Base-by-base conservation (phyloP, 2,888 invertebrate genomes). In the Euclidia mi region DNA sequence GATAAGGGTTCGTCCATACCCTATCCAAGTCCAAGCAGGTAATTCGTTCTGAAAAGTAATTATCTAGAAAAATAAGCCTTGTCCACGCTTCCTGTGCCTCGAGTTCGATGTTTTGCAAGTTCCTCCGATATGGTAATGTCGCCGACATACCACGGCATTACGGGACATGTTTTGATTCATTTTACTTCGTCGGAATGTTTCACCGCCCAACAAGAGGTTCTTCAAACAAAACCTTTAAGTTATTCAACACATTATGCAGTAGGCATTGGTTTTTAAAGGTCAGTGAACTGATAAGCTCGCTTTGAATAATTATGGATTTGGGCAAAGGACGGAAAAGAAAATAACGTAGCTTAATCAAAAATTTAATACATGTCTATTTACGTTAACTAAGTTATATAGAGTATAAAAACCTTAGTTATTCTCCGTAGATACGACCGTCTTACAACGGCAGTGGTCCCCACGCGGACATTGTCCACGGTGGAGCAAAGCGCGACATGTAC, bases 81-180 rank as follows among this genome's bases (percentile, higher is more conserved):
- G 53, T 56, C 65, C 14, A 55, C 56, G 61, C 47, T 46, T 40
- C 37, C 35, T 2, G 41, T 50, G 42, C 20, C 11, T 32, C 25
- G n/a, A 15, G 49, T 50, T 67, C 52, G 43, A 65, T 61, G 67
- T 75, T 72, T 67, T 71, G 59, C 56, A 53, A n/a, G 60, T 71
- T 69, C 67, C 72, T 47, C 25, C 50, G 67, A 69, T 69, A 75
- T 71, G 74, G 45, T 65, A 69, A 78, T 72, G 56, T 9, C 56
- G 17, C 57, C 37, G 17, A 43, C 55, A 55, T 47, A 49, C 52
- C n/a, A n/a, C n/a, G n/a, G n/a, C 53, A 32, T 45, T 52, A 41
- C 34, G 20, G 15, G 40, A 51, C 49, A 56, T 63, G 35, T 59
- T 71, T 56, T 64, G 52, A 70, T 60, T 67, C 31, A 64, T 61